Evolutionary conservation across 2,888 invertebrate species (phyloP), one percentile per base, ranked within the genome.

Genomic region (Ptychoptera contaminata): DNA sequence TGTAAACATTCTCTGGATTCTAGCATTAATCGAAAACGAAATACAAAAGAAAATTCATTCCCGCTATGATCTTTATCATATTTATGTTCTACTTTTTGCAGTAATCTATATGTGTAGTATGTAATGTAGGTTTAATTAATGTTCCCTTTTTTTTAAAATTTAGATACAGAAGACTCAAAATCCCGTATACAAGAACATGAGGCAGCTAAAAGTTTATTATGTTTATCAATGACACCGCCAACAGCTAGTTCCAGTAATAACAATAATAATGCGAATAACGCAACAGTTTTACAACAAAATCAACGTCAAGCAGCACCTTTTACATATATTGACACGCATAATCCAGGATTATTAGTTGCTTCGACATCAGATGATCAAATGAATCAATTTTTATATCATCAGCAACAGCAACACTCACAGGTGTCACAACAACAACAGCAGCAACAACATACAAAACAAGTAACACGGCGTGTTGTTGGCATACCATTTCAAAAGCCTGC

Each of bases 131-230:
- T n/a, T n/a, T n/a, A n/a, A n/a, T n/a, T n/a, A n/a, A n/a, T n/a
- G n/a, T 23, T 23, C 23, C 7, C 4, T 23, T 23, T 23, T 23
- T 48, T 35, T 43, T 44, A 37, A 32, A 32, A 62, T 62, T 38
- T 63, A 74, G 73, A 77, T 63, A 69, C 73, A 52, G 80, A 80
- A 61, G 76, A 76, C 52, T 77, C 74, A 48, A 80, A 76, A 56
- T 75, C 79, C 8, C 68, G 79, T n/a, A 65, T 80, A 50, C 78
- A 78, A 54, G 88, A 88, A 61, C 85, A 86, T 54, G 88, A 88
- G 67, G 87, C 87, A 8, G 88, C 87, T 0, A 80, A 82, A 53
- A 82, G 87, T 57, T 66, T 90, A 46, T 63, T 90, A 36, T 83
- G 85, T 32, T 66, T 90, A 38, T 79, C 73, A 16, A 67, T 69